Evolutionary conservation across 1,140 invertebrate genomes (phyloP), one percentile per base, ranked within the genome.

Genomic region (Brachionus manjavacas): DNA sequence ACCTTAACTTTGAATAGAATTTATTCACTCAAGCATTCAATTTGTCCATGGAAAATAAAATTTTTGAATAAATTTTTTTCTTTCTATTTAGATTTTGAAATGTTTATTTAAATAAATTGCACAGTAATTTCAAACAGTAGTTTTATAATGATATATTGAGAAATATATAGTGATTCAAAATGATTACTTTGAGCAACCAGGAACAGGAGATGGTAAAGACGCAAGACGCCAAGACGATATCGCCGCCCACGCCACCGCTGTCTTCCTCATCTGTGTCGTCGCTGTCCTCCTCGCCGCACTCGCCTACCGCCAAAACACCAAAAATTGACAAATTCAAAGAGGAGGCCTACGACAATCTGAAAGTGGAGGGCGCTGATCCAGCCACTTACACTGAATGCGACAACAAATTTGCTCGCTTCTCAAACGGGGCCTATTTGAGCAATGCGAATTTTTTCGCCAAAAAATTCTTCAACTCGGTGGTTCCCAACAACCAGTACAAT

Each of bases 91-190:
- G 25, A 28, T 23, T 64, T 64, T 64, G 16, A 68, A 68, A 68
- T 68, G 20, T 68, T 28, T 68, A 68, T 68, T 28, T 68, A n/a
- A 52, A 52, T 52, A 66, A 66, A 23, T 23, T 23, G 25, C 60
- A 66, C 60, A 68, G 66, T 68, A 39, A 31, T 68, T 68, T 68
- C 39, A 68, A 68, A 68, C 66, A 68, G 66, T 68, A 68, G 31
- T 68, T 68, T 68, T 68, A 68, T 68, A 28, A 68, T 68, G 66
- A 28, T 68, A 68, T 68, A 68, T 68, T 68, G 66, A 68, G 0
- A 68, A 76, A 52, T 14, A 52, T 14, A 3, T 12, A 74, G 23
- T 35, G 16, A 20, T 6, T 41, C 6, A 72, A 23, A 72, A 72
- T 72, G 68, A 39, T 72, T 35, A 72, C 68, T 31, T 41, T 72